A percentile compares a stretch with the other conserved stretches of the same genome.
Conservation (phyloP, 2,888 invertebrate species). For the Dysmachus trigonus region DNA sequence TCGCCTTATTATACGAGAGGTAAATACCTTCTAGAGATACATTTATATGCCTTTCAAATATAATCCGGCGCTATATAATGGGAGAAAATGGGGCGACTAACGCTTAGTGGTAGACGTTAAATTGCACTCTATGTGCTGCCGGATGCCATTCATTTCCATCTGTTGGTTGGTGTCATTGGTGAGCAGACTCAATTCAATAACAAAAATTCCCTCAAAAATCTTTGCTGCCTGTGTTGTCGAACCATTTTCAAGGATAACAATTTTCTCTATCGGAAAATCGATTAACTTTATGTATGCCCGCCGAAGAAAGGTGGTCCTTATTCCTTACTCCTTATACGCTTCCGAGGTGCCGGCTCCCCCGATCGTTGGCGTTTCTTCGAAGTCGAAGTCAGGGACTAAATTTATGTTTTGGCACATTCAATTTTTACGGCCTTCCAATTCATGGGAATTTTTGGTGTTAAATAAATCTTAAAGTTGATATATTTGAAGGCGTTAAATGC, state of each 20-base stretch:
- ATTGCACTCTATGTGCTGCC: constrained; percentile 42
- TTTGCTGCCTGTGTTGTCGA: constrained; percentile 20
- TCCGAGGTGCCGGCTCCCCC: background rate
- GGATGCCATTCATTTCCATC: constrained; percentile 19
- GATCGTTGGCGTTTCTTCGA: background rate
- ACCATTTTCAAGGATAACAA: constrained; percentile 28
- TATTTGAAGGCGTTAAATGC: background rate
- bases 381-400: background rate
- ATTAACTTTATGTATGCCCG: constrained; percentile 2
- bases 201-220: constrained; percentile 20
- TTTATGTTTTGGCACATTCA: constrained; percentile 45
- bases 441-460: constrained; percentile 31
- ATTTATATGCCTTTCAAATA: constrained; percentile 11
- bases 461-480: constrained; percentile 39
- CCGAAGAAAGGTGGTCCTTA: constrained; percentile 8
- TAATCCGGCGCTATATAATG: constrained; percentile 23
- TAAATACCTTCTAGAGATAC: constrained; percentile 40
- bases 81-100: constrained; percentile 40
- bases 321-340: background rate
- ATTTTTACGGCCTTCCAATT: constrained; percentile 46
- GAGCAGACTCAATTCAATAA: constrained; percentile 40
- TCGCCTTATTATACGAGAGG: constrained; percentile 41
- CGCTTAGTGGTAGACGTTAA: constrained; percentile 43
- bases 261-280: constrained; percentile 39
- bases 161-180: constrained; percentile 16